phyloP scores from a whole-genome alignment of 2,888 invertebrate genomes.

The Drosophila maculinotata region DNA sequence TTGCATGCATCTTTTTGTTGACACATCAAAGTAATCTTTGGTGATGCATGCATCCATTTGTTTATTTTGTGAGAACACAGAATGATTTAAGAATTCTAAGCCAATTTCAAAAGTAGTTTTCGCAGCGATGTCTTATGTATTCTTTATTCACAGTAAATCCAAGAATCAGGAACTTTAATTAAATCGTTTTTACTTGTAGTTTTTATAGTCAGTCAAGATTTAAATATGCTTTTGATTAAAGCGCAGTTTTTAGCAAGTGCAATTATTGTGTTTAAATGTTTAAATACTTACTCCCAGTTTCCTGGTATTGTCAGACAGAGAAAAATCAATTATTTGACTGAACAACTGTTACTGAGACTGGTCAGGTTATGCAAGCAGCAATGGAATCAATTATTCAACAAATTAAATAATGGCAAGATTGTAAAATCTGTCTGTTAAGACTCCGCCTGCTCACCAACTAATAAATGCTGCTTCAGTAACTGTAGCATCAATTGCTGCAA shows the following conservation, averaged over 20 bases:
- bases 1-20: slow-evolving; percentile 64
- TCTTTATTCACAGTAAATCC: not conserved
- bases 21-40: slow-evolving; percentile 64
- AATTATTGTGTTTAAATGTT: slow-evolving; percentile 25
- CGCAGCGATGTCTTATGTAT: not conserved
- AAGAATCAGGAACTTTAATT: slow-evolving; percentile 32
- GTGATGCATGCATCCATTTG: slow-evolving; percentile 41
- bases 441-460: slow-evolving; percentile 9
- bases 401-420: slow-evolving; percentile 51
- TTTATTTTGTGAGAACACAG: not conserved
- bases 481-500: slow-evolving; percentile 18
- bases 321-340: slow-evolving; percentile 53
- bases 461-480: slow-evolving; percentile 54
- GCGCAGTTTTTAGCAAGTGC: too few species aligned
- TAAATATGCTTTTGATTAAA: too few species aligned
- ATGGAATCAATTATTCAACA: slow-evolving; percentile 11
- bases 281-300: too few species aligned
- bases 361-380: slow-evolving; percentile 4
- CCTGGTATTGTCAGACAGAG: too few species aligned
- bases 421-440: slow-evolving; percentile 29
- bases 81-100: not conserved
- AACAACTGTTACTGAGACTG: slow-evolving; percentile 1
- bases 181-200: slow-evolving; percentile 33
- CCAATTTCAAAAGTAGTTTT: slow-evolving; percentile 2
- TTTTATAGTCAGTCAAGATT: too few species aligned